A percentile compares a stretch with the other conserved stretches of the same genome.
Conservation (phyloP, 2,888 invertebrate genomes). For the Oscheius sp. region DNA sequence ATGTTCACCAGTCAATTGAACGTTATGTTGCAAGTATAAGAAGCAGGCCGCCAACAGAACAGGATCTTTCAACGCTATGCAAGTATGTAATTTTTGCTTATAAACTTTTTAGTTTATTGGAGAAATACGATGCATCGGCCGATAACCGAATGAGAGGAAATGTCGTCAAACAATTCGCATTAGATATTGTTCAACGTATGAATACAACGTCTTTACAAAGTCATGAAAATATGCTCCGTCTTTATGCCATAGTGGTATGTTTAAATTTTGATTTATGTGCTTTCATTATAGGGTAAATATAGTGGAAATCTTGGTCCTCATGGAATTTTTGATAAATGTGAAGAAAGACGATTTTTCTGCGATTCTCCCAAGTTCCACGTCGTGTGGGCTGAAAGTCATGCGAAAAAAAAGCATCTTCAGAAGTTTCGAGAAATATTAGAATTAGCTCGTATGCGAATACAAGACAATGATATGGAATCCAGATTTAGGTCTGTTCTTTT, state of each 20-base stretch:
- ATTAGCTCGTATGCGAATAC: constrained; percentile 10
- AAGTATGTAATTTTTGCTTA: neutral
- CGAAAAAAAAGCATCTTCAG: constrained; percentile 29
- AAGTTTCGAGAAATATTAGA: constrained; percentile 30
- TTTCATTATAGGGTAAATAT: constrained; percentile 39
- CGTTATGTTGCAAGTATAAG: no score
- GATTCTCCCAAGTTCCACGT: constrained; percentile 44
- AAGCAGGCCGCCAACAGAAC: no score
- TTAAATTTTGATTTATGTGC: neutral
- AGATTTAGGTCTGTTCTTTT: neutral
- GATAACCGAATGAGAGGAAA: neutral
- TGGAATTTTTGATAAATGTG: constrained; percentile 48
- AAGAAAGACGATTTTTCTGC: constrained; percentile 40
- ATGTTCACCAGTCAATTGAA: no score
- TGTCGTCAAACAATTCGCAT: neutral
- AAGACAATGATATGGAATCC: constrained; percentile 11
- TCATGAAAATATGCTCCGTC: neutral
- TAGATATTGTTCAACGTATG: neutral
- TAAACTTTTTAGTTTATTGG: neutral
- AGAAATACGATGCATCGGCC: neutral
- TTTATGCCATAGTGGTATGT: constrained; percentile 1
- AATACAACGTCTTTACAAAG: neutral
- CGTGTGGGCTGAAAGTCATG: constrained; percentile 46
- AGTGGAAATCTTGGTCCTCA: constrained; percentile 41
- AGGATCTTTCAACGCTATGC: no score